phyloP scores from a whole-genome alignment of 2,797 vertebrate genomes.

The Cyclura pinguis region DNA sequence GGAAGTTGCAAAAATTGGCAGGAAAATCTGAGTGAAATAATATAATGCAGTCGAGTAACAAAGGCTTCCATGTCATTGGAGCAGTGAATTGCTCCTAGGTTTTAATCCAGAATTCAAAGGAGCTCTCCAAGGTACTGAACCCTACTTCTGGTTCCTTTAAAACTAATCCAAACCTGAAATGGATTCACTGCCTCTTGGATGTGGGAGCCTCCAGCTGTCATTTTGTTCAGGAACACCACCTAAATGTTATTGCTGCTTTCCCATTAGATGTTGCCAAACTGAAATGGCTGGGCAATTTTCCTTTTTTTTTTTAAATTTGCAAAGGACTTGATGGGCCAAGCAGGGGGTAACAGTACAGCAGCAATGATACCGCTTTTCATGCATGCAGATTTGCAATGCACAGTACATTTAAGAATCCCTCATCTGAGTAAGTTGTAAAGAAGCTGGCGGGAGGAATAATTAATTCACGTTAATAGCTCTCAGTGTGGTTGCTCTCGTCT shows the following conservation, averaged over 20 bases:
- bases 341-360: conserved; percentile 32
- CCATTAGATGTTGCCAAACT: conserved; percentile 31
- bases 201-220: too few species aligned
- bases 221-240: neutral
- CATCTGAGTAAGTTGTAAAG: conserved; percentile 69
- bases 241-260: neutral
- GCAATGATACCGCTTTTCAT: conserved; percentile 57
- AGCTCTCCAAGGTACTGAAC: too few species aligned
- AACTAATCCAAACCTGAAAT: too few species aligned
- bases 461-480: conserved; percentile 79
- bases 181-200: too few species aligned
- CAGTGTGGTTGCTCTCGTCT: conserved; percentile 44
- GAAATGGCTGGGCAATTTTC: conserved; percentile 34
- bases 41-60: too few species aligned
- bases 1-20: too few species aligned
- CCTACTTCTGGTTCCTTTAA: too few species aligned
- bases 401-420: conserved; percentile 73
- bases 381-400: conserved; percentile 69
- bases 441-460: conserved; percentile 75
- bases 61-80: too few species aligned
- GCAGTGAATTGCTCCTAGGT: too few species aligned
- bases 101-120: too few species aligned
- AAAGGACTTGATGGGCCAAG: neutral
- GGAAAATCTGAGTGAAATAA: too few species aligned
- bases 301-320: conserved; percentile 21